These are phyloP conservation scores for Emys orbicularis DNA, from an alignment of 2,797 vertebrate genomes.

Conservation along the genomic window DNA sequence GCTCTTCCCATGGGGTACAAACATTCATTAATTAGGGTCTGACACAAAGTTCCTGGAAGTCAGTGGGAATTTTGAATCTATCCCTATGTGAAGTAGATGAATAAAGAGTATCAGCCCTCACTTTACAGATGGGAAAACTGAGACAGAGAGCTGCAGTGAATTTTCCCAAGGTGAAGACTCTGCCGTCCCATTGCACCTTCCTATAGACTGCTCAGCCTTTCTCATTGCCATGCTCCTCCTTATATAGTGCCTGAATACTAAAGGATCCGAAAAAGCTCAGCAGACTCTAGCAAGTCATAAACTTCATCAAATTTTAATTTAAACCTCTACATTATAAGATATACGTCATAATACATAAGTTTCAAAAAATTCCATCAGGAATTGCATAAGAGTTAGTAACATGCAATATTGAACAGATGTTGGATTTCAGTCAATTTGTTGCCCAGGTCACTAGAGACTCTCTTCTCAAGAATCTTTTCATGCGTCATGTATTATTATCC, in stretches of 20 bases:
- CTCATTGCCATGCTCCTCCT: fast-evolving
- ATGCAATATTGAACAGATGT: slow-evolving; percentile 33
- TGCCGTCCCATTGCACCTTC: not conserved
- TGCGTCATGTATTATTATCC: not conserved
- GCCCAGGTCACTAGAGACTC: not conserved
- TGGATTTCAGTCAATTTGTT: slow-evolving; percentile 26
- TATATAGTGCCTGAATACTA: not conserved
- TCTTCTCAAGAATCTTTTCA: not conserved
- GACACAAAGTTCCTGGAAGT: slow-evolving; percentile 32
- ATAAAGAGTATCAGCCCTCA: not conserved
- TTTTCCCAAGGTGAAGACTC: not conserved
- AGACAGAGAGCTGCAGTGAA: not conserved
- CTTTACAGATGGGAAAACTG: not conserved
- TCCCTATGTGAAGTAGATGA: not conserved
- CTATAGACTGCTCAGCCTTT: fast-evolving
- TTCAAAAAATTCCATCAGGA: slow-evolving; percentile 21
- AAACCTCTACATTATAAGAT: slow-evolving; percentile 16
- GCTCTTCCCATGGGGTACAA: not conserved
- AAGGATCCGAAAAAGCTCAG: not conserved
- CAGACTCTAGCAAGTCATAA: not conserved
- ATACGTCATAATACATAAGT: not conserved
- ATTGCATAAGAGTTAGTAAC: slow-evolving; percentile 11
- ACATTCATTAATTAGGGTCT: not conserved
- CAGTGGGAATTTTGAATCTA: not conserved
- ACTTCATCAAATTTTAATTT: slow-evolving; percentile 42